Evolutionary conservation across 2,888 invertebrate genomes (phyloP).

Genomic region (Sinodicranocentrus sp.): DNA sequence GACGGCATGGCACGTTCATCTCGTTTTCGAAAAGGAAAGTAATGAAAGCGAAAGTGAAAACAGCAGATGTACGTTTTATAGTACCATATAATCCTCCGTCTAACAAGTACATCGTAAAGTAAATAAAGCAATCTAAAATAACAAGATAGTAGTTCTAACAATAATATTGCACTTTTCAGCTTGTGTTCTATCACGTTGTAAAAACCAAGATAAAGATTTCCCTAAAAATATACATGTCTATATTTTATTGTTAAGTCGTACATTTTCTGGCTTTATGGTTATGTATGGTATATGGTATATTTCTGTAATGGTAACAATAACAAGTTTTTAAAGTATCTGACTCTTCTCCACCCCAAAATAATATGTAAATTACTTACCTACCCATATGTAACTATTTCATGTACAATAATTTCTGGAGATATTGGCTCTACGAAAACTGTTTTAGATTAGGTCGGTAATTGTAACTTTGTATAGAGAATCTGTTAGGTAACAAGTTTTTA

Average conservation of each 20-base stretch:
- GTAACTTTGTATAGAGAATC: conserved; percentile 32
- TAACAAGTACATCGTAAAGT: too few species aligned
- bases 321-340: neutral
- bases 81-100: too few species aligned
- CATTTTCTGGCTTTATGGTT: conserved; percentile 7
- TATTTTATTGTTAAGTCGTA: neutral
- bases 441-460: conserved; percentile 40
- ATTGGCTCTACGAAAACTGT: neutral
- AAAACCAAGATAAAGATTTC: too few species aligned
- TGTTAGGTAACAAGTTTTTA: conserved; percentile 29
- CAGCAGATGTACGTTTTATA: too few species aligned
- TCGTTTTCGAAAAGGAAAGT: too few species aligned
- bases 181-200: too few species aligned
- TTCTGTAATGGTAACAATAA: neutral
- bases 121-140: too few species aligned
- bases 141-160: too few species aligned
- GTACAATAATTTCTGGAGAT: neutral
- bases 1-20: too few species aligned
- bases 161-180: too few species aligned
- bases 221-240: too few species aligned
- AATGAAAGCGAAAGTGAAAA: too few species aligned
- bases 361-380: neutral
- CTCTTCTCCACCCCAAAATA: neutral
- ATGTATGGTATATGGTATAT: neutral
- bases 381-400: neutral